Percentiles rank a stretch among this genome's conserved stretches.
Conservation (phyloP, 1,140 invertebrate genomes). For the Dreissena polymorpha region DNA sequence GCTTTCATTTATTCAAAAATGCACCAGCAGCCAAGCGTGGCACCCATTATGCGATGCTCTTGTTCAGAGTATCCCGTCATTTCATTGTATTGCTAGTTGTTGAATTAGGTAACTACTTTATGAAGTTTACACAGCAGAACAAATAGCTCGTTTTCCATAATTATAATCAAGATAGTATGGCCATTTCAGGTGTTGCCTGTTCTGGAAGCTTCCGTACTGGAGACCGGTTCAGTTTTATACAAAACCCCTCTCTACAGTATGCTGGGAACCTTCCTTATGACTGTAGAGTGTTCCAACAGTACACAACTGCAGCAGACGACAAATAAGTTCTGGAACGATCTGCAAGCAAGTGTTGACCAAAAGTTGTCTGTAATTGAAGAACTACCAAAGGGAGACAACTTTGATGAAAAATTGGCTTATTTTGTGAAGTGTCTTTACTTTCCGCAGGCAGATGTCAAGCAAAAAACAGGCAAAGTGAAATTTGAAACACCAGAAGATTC, state of each 20-base stretch:
- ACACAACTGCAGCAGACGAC: slow-evolving; percentile 1
- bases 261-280: slow-evolving; percentile 58
- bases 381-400: slow-evolving; percentile 34
- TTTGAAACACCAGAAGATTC: slow-evolving; percentile 26
- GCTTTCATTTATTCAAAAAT: too few relatives aligned
- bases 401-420: slow-evolving; percentile 56
- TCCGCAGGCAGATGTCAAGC: slow-evolving; percentile 49
- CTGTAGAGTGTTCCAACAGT: slow-evolving; percentile 51
- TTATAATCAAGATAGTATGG: too few relatives aligned
- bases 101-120: too few relatives aligned
- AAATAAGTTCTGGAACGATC: slow-evolving; percentile 59
- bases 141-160: too few relatives aligned
- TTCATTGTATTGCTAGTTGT: too few relatives aligned
- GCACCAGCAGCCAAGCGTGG: too few relatives aligned
- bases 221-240: slow-evolving; percentile 63
- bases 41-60: too few relatives aligned
- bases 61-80: too few relatives aligned
- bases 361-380: slow-evolving; percentile 39
- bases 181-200: slow-evolving; percentile 67
- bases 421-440: slow-evolving; percentile 58
- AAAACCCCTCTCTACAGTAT: slow-evolving; percentile 64
- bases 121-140: too few relatives aligned
- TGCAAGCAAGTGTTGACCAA: slow-evolving; percentile 54
- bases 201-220: slow-evolving; percentile 68
- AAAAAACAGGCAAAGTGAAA: slow-evolving; percentile 57